phyloP scores from a whole-genome alignment of 2,113 vertebrate genomes.

The Eretmochelys imbricata region DNA sequence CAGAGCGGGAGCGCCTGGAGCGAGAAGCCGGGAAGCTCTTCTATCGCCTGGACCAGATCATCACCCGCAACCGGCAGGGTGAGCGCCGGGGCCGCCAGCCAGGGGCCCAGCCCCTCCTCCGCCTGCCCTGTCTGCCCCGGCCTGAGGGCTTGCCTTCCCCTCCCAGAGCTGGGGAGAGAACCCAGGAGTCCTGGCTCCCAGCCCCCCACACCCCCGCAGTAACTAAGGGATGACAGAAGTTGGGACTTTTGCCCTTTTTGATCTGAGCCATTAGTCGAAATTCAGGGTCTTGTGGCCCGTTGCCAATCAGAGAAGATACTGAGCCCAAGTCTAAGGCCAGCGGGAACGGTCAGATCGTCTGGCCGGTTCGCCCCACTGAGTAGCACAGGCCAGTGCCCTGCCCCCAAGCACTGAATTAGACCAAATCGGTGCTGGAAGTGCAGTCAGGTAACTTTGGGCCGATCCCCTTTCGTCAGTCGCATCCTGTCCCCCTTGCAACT shows the following conservation, averaged over 20 bases:
- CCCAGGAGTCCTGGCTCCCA: neutral
- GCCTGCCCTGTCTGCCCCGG: too few species aligned
- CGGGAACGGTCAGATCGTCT: too few species aligned
- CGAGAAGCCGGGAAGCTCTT: conserved; percentile 4
- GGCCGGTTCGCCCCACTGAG: too few species aligned
- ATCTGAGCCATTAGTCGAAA: neutral
- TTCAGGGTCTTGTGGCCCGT: neutral
- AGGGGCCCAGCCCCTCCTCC: neutral
- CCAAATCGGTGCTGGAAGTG: too few species aligned
- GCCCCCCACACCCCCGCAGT: neutral
- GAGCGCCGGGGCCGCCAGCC: neutral
- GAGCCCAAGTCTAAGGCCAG: neutral
- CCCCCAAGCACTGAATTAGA: neutral
- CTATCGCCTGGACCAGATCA: neutral
- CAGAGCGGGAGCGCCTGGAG: conserved; percentile 13
- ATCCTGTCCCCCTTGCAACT: neutral
- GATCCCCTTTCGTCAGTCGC: too few species aligned
- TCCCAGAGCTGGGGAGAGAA: neutral
- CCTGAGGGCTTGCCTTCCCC: too few species aligned
- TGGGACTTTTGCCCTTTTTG: neutral
- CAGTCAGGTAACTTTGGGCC: too few species aligned
- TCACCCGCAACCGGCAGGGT: neutral
- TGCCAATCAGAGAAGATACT: neutral
- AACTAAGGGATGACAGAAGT: neutral
- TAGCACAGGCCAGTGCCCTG: too few species aligned